Conservation (phyloP, 2,113 vertebrate genomes). For the Lamprologus lemairii region DNA sequence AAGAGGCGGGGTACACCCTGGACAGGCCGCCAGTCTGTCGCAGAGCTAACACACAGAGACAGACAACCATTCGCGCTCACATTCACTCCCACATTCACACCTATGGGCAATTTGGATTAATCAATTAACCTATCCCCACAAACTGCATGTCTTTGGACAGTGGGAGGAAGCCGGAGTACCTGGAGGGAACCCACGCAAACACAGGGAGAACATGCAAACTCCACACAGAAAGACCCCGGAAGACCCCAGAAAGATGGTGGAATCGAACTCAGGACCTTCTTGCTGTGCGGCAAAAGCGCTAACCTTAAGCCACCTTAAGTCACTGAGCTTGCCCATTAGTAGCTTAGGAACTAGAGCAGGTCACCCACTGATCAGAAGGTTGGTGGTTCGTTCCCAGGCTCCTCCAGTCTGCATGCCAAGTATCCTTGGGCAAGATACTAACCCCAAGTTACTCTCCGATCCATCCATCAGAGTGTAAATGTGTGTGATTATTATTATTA, state of each 20-base stretch:
- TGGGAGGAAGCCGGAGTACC: accelerated
- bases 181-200: not conserved
- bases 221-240: not conserved
- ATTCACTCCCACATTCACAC: not conserved
- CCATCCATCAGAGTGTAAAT: not conserved
- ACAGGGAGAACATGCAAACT: not conserved
- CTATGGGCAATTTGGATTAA: not conserved
- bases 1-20: accelerated
- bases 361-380: not conserved
- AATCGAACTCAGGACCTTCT: not conserved
- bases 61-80: not conserved
- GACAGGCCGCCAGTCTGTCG: accelerated
- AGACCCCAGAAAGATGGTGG: not conserved
- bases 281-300: accelerated
- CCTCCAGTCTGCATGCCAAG: not conserved
- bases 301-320: not conserved
- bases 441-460: not conserved
- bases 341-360: accelerated
- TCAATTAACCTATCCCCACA: not conserved
- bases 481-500: not conserved
- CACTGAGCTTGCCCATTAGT: accelerated
- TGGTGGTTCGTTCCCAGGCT: not conserved
- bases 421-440: not conserved
- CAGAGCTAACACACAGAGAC: not conserved
- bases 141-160: not conserved